phyloP scores from a whole-genome alignment of 1,140 invertebrate species.

The Gryllus bimaculatus region DNA sequence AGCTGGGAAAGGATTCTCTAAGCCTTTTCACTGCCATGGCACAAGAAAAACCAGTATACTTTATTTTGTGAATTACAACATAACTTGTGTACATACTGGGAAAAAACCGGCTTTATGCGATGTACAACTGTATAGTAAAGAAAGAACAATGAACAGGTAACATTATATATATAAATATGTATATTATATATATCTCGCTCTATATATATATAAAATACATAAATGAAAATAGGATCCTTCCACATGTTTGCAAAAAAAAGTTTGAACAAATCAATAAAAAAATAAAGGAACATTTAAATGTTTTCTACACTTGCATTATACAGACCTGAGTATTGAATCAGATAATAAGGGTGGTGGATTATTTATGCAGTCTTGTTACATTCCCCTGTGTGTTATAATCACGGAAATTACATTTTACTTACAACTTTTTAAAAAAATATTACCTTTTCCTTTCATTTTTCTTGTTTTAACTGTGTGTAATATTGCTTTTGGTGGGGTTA shows the following conservation, averaged over 20 bases:
- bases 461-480: conserved; percentile 8
- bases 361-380: conserved; percentile 9
- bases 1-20: conserved; percentile 14
- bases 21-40: conserved; percentile 21
- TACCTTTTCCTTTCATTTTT: conserved; percentile 4
- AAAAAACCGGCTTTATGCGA: conserved; percentile 1
- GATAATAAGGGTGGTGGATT: conserved; percentile 12
- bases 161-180: not conserved
- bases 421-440: not conserved
- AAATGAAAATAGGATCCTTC: conserved; percentile 10
- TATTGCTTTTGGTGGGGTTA: not conserved
- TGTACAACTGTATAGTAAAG: conserved; percentile 4
- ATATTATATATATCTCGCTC: not conserved
- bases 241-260: conserved; percentile 16
- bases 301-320: conserved; percentile 17
- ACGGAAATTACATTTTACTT: conserved; percentile 3
- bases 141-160: conserved; percentile 8
- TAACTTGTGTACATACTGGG: conserved; percentile 10
- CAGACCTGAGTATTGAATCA: conserved; percentile 7
- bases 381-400: conserved; percentile 13
- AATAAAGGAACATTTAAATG: conserved; percentile 9
- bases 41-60: conserved; percentile 17
- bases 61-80: conserved; percentile 19
- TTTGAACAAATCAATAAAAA: not conserved
- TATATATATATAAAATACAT: not conserved